Evolutionary conservation across 53 echinoderm and acorn worm genomes (phyloP).

Genomic region (Henricia sp.): DNA sequence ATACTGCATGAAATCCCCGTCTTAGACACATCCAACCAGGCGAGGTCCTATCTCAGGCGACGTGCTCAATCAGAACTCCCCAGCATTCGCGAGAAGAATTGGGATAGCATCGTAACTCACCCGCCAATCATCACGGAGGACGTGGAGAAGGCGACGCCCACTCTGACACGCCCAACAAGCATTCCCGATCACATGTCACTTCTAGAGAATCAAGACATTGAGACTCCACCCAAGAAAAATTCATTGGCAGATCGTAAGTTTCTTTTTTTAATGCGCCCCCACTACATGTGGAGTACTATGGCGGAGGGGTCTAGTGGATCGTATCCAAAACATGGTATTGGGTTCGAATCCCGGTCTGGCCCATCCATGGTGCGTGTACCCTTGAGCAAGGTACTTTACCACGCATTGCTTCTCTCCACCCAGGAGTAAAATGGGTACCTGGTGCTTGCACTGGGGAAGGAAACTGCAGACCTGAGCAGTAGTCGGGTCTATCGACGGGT

Average conservation of each 20-base stretch:
- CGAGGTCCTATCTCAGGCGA: not conserved
- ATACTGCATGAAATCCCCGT: too few relatives aligned
- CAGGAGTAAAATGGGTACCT: too few relatives aligned
- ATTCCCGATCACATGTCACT: conserved; percentile 39
- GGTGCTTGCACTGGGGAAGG: too few relatives aligned
- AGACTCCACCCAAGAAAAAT: conserved; percentile 11
- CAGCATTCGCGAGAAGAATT: not conserved
- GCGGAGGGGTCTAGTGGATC: too few relatives aligned
- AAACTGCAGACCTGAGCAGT: too few relatives aligned
- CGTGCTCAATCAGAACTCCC: conserved; percentile 47
- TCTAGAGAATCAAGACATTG: not conserved
- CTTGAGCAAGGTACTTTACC: too few relatives aligned
- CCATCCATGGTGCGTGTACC: too few relatives aligned
- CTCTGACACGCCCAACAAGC: not conserved
- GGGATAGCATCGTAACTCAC: not conserved
- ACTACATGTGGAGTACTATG: too few relatives aligned
- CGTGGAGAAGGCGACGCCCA: not conserved
- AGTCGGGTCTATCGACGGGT: too few relatives aligned
- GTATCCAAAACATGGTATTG: too few relatives aligned
- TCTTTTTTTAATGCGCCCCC: not conserved
- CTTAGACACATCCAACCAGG: not conserved
- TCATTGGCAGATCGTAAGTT: conserved; percentile 43
- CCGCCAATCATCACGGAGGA: not conserved
- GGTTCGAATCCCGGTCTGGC: too few relatives aligned
- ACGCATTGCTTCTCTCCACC: too few relatives aligned